Evolutionary conservation across 2,797 vertebrate genomes (phyloP).

Genomic region (Enteromius afrohamiltoni): DNA sequence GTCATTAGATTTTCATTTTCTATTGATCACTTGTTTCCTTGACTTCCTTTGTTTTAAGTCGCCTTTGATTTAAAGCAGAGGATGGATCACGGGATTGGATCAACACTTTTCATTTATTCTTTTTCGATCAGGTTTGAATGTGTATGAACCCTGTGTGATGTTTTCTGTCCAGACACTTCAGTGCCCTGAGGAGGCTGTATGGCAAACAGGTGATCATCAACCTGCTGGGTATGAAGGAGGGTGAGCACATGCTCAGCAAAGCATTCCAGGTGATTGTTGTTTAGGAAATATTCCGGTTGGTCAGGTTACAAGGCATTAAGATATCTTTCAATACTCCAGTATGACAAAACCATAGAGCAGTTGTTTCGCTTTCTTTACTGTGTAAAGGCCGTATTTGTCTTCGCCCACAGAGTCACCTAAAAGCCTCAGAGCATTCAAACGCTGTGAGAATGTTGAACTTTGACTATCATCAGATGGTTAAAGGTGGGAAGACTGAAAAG

Average conservation of each 20-base stretch:
- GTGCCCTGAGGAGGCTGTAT: conserved; percentile 89
- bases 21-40: neutral
- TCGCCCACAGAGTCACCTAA: conserved; percentile 88
- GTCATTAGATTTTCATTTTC: neutral
- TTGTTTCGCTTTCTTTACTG: neutral
- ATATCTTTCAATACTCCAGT: neutral
- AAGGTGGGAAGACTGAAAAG: conserved; percentile 94
- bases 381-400: conserved; percentile 16
- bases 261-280: conserved; percentile 89
- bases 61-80: too few species aligned
- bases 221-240: conserved; percentile 96
- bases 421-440: conserved; percentile 89
- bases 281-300: neutral
- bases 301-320: neutral
- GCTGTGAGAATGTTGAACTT: conserved; percentile 96
- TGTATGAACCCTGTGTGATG: conserved; percentile 13
- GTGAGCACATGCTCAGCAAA: conserved; percentile 98
- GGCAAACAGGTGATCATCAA: conserved; percentile 97
- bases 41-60: neutral
- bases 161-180: conserved; percentile 85
- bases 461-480: conserved; percentile 98
- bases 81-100: neutral
- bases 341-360: neutral
- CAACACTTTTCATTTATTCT: neutral
- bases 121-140: neutral